Evolutionary conservation across 2,113 vertebrate genomes (phyloP), one percentile per base, ranked within the genome.

Genomic region (Saimiri boliviensis): DNA sequence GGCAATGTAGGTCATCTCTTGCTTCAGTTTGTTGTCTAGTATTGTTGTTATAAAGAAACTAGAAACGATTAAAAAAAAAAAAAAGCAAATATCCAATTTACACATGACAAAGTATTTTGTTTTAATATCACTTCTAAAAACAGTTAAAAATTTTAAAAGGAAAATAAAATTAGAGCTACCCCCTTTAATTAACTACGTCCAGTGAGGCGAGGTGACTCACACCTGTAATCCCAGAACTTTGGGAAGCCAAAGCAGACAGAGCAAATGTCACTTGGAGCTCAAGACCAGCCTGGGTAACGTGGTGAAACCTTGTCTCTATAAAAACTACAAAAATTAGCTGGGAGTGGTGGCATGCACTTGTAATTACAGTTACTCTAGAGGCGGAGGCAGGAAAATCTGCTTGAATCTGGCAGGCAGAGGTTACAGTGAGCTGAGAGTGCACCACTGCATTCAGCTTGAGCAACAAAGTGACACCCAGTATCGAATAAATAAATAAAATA

Each of bases 11-110:
- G 97, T 99, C 99, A 8, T 99, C 99, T 63, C 99, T 99, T 11
- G 99, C 99, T 98, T 99, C 99, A 0, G 99, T 99, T 98, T 99
- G 99, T 98, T 99, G 99, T 97, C 99, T 99, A 0, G 99, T 99
- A 98, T 99, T 99, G 92, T 99, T 99, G 98, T 99, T 99, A 97
- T 99, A 99, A 89, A 99, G 98, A 95, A 99, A 99, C 99, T 99
- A 86, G 97, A 60, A 90, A 30, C 5, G 13, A 63, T 30, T 40
- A 63, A 77, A 30, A 95, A 70, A 85, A 77, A 91, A 93, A 74
- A 84, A 95, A 96, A 89, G 86, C 9, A 10, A 86, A 74, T 56
- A 58, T 10, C 63, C 4, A 56, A 66, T 90, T 71, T 98, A 56
- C 5, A 84, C 89, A 97, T 70, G 60, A 93, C 91, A 60, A 82